Evolutionary conservation across 2,888 invertebrate species (phyloP).

Genomic region (Epinotia brunnichana): DNA sequence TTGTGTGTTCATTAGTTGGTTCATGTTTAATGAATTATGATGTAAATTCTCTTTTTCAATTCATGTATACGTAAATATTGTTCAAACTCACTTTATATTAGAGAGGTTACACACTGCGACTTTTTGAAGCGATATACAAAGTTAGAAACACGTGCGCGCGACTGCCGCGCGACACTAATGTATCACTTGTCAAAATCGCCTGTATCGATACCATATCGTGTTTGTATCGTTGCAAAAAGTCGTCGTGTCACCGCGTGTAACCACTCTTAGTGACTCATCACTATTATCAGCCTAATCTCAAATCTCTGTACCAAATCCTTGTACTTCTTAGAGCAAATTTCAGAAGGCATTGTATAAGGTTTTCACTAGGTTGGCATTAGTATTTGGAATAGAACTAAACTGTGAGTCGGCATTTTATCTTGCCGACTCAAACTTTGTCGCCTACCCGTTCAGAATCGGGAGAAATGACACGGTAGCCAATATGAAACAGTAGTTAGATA

Average conservation of each 20-base stretch:
- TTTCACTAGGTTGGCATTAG: constrained; percentile 18
- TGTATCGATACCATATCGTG: too few species aligned
- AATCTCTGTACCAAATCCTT: not conserved
- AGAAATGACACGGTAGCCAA: constrained; percentile 12
- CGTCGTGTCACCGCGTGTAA: too few species aligned
- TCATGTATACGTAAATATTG: not conserved
- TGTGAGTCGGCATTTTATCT: constrained; percentile 46
- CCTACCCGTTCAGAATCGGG: constrained; percentile 31
- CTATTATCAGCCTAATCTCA: not conserved
- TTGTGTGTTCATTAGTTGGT: not conserved
- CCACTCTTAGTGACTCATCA: not conserved
- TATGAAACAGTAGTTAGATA: constrained; percentile 22
- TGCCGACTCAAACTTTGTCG: constrained; percentile 49
- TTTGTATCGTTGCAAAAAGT: too few species aligned
- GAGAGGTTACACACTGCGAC: not conserved
- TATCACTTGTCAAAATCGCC: too few species aligned
- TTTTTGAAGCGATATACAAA: too few species aligned
- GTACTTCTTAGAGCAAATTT: not conserved
- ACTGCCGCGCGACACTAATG: too few species aligned
- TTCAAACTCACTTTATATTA: not conserved
- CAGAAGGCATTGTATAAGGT: constrained; percentile 16
- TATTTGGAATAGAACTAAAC: constrained; percentile 37
- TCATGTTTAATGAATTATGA: too few species aligned
- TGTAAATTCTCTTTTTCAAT: too few species aligned
- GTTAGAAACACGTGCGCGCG: too few species aligned